Evolutionary conservation across 2,888 invertebrate species (phyloP).

Genomic region (Caenorhabditis drosophilae): DNA sequence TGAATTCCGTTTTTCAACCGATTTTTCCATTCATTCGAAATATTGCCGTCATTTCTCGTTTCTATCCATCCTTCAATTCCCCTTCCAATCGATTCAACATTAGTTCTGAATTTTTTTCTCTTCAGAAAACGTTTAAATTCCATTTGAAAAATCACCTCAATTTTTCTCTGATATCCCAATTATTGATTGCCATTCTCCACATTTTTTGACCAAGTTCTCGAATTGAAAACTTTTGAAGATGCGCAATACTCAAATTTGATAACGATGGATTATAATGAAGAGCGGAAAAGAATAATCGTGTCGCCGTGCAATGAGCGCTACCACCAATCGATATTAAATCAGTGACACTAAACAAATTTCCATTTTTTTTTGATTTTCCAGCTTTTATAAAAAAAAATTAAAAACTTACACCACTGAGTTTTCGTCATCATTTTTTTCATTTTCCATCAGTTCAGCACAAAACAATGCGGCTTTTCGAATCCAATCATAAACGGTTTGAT

Average conservation of each 20-base stretch:
- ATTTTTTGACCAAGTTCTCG: conserved; percentile 29
- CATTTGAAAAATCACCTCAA: too few species aligned
- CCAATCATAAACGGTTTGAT: conserved; percentile 11
- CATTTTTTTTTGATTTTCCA: neutral
- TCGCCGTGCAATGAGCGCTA: conserved; percentile 32
- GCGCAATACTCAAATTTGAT: conserved; percentile 34
- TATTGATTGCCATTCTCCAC: conserved; percentile 48
- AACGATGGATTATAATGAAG: conserved; percentile 39
- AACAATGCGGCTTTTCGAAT: conserved; percentile 24
- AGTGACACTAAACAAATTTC: conserved; percentile 6
- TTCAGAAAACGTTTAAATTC: too few species aligned
- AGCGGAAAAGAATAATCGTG: conserved; percentile 35
- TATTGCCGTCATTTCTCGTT: neutral
- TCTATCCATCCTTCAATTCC: conserved; percentile 33
- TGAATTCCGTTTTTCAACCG: conserved; percentile 20
- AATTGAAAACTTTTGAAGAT: conserved; percentile 42
- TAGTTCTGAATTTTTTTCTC: too few species aligned
- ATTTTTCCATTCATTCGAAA: conserved; percentile 1
- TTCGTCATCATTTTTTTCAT: conserved; percentile 18
- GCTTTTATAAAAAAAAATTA: neutral
- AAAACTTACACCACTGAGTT: conserved; percentile 6
- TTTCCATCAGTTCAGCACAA: conserved; percentile 10
- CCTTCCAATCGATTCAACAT: too few species aligned
- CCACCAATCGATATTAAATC: conserved; percentile 19
- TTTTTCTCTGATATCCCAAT: neutral